Conservation (phyloP, 2,113 vertebrate genomes). For the Xerus inauris region DNA sequence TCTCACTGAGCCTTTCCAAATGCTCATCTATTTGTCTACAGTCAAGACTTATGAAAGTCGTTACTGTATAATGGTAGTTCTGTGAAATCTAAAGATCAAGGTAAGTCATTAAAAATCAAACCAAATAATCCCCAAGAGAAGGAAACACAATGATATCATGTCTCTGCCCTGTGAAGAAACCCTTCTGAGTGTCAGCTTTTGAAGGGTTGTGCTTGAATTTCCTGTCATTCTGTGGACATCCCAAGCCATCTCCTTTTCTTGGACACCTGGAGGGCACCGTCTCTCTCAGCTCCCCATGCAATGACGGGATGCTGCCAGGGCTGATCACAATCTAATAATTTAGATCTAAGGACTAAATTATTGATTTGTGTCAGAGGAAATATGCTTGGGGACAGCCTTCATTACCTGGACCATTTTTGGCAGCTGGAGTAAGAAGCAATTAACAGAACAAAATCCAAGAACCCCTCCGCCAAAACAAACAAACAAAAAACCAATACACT, state of each 20-base stretch:
- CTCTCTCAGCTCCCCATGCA: not conserved
- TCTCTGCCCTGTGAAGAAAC: not conserved
- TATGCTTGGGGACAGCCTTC: slow-evolving; percentile 50
- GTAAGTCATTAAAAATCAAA: not conserved
- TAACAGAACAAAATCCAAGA: not conserved
- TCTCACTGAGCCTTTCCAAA: not conserved
- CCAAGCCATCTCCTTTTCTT: not conserved
- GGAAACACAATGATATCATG: not conserved
- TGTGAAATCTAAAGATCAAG: not conserved
- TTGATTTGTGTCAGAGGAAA: not conserved
- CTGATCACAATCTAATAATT: no score
- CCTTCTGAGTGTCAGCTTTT: not conserved
- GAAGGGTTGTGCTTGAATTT: no score
- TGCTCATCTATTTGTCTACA: not conserved
- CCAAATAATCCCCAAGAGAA: accelerated
- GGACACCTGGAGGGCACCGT: not conserved
- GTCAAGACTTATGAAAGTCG: not conserved
- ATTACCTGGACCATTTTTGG: slow-evolving; percentile 27
- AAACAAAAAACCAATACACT: slow-evolving; percentile 58
- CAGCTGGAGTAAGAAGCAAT: slow-evolving; percentile 74
- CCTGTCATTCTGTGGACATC: accelerated
- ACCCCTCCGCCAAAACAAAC: slow-evolving; percentile 37
- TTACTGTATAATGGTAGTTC: not conserved
- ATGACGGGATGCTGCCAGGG: not conserved
- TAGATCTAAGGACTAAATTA: slow-evolving; percentile 28